Percentiles rank a stretch among this genome's conserved stretches.
Conservation (phyloP, 1,140 invertebrate species). For the Physella acuta region DNA sequence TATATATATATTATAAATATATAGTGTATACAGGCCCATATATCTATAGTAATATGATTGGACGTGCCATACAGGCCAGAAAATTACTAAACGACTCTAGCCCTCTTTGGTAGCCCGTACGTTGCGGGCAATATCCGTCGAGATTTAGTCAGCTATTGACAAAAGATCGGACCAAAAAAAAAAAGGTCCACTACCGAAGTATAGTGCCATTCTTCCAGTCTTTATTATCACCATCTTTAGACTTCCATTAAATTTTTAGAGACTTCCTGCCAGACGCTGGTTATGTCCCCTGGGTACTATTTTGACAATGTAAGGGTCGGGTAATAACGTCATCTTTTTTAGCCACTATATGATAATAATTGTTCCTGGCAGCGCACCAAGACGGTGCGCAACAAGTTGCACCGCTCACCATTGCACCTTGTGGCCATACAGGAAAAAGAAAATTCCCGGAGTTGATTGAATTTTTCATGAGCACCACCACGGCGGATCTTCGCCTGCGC, state of each 20-base stretch:
- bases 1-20: no score
- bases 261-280: background rate
- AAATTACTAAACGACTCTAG: no score
- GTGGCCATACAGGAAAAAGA: slow-evolving; percentile 5
- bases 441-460: slow-evolving; percentile 9
- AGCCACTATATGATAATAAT: slow-evolving; percentile 12
- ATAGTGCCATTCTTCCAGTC: no score
- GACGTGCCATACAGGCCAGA: no score
- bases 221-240: no score
- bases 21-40: no score
- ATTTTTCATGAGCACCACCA: slow-evolving; percentile 12
- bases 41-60: no score
- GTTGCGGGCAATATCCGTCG: no score
- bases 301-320: background rate
- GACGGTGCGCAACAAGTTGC: slow-evolving; percentile 9
- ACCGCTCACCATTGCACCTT: slow-evolving; percentile 2
- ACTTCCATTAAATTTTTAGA: background rate
- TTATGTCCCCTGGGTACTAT: slow-evolving; percentile 1
- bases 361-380: slow-evolving; percentile 3
- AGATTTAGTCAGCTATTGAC: no score
- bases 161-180: no score
- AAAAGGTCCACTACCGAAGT: no score
- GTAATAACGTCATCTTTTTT: background rate
- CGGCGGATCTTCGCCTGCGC: background rate
- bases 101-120: no score